phyloP scores from a whole-genome alignment of 2,888 invertebrate species.

The Buathra laborator region DNA sequence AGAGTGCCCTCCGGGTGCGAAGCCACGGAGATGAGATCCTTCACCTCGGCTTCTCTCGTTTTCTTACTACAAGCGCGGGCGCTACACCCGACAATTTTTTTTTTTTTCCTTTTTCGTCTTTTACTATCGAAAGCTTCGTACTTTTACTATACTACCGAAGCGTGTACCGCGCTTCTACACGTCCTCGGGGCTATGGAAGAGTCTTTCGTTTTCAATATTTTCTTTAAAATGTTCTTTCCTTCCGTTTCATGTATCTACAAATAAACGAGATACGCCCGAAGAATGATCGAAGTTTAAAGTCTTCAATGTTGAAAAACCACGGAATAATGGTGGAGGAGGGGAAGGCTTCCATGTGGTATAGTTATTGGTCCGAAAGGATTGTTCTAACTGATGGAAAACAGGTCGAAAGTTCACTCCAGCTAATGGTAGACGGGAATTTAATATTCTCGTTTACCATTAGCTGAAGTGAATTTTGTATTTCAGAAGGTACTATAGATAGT shows the following conservation, averaged over 20 bases:
- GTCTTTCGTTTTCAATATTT: conserved; percentile 1
- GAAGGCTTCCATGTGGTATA: neutral
- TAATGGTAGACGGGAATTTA: neutral
- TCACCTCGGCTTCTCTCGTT: conserved; percentile 3
- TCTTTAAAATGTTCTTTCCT: neutral
- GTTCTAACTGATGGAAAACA: neutral
- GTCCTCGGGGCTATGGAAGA: conserved; percentile 17
- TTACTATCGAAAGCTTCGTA: conserved; percentile 20
- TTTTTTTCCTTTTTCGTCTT: neutral
- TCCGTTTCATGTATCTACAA: neutral
- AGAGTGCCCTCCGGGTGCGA: conserved; percentile 31
- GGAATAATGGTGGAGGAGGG: neutral
- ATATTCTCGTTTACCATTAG: too few species aligned
- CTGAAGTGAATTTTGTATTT: neutral
- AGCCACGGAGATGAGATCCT: conserved; percentile 26
- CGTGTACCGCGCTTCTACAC: neutral
- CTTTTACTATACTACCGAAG: conserved; percentile 1
- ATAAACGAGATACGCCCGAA: neutral
- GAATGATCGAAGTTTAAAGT: neutral
- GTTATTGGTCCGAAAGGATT: neutral
- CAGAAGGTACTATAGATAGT: neutral
- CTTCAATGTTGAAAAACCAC: neutral
- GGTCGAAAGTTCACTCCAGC: neutral
- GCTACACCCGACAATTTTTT: conserved; percentile 1
- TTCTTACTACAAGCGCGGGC: neutral